Evolutionary conservation across 2,113 vertebrate species (phyloP).

Genomic region (Perccottus glenii): DNA sequence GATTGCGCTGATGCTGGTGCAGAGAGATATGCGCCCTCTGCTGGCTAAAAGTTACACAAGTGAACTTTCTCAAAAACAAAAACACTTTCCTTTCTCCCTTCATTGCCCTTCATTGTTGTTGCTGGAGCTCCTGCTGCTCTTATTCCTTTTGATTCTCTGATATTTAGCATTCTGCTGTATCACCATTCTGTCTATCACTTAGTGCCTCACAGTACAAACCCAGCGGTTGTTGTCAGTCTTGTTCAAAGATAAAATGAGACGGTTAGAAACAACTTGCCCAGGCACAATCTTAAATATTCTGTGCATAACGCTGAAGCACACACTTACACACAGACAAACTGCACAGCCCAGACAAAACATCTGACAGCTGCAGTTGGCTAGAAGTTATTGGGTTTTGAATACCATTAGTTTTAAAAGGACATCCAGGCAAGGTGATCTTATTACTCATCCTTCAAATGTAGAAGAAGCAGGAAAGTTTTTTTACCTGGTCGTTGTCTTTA

Average conservation of each 20-base stretch:
- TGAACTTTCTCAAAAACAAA: not conserved
- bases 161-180: slow-evolving; percentile 61
- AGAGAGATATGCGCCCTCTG: too few relatives aligned
- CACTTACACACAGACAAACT: slow-evolving; percentile 1
- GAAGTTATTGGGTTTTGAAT: slow-evolving; percentile 49
- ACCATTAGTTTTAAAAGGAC: slow-evolving; percentile 49
- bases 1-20: not conserved
- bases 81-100: not conserved
- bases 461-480: slow-evolving; percentile 16
- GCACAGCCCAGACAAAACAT: slow-evolving; percentile 14
- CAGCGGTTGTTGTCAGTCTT: slow-evolving; percentile 37
- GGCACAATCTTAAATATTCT: slow-evolving; percentile 1
- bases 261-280: not conserved
- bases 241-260: slow-evolving; percentile 48
- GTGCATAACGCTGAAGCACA: slow-evolving; percentile 9
- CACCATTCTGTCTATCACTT: slow-evolving; percentile 54
- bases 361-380: slow-evolving; percentile 35
- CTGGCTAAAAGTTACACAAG: too few relatives aligned
- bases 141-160: slow-evolving; percentile 42
- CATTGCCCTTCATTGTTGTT: not conserved
- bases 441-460: slow-evolving; percentile 32
- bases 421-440: slow-evolving; percentile 55
- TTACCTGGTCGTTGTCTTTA: slow-evolving; percentile 10
- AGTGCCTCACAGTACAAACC: slow-evolving; percentile 32
- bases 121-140: slow-evolving; percentile 11